Evolutionary conservation across 2,888 invertebrate species (phyloP).

Genomic region (Crepidodera aurea): DNA sequence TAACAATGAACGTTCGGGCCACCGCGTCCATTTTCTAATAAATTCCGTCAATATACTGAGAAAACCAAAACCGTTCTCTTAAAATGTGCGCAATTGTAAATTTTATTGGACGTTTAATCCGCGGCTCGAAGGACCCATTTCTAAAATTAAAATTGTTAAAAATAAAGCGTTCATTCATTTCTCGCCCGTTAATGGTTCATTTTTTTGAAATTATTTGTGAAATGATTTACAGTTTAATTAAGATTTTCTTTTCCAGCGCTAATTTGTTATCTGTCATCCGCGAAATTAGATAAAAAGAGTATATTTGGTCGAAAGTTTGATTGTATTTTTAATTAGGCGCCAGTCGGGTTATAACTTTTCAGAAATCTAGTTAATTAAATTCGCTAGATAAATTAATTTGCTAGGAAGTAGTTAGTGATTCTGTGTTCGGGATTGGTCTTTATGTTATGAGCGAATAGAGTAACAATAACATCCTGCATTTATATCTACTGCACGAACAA

Average conservation of each 20-base stretch:
- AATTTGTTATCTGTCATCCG: conserved; percentile 1
- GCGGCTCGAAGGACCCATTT: too few species aligned
- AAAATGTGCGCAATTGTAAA: too few species aligned
- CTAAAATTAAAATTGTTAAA: too few species aligned
- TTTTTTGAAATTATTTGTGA: too few species aligned
- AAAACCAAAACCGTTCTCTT: too few species aligned
- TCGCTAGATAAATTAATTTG: conserved; percentile 15
- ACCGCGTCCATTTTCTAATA: conserved; percentile 40
- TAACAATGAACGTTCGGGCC: conserved; percentile 35
- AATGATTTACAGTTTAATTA: neutral
- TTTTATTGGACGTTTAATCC: too few species aligned
- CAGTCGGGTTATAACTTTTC: neutral
- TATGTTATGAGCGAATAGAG: conserved; percentile 4
- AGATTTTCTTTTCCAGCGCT: neutral
- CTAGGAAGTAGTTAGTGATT: conserved; percentile 14
- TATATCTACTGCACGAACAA: conserved; percentile 11
- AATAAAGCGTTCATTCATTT: too few species aligned
- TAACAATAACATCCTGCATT: conserved; percentile 10
- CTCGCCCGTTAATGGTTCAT: too few species aligned
- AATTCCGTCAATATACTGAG: conserved; percentile 32
- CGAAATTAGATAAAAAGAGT: conserved; percentile 13
- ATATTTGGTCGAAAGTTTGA: conserved; percentile 4
- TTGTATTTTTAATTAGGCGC: conserved; percentile 12
- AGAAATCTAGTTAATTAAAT: conserved; percentile 13
- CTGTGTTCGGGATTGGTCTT: conserved; percentile 1